Evolutionary conservation across 2,888 invertebrate genomes (phyloP).

Genomic region (Fragum fragum): DNA sequence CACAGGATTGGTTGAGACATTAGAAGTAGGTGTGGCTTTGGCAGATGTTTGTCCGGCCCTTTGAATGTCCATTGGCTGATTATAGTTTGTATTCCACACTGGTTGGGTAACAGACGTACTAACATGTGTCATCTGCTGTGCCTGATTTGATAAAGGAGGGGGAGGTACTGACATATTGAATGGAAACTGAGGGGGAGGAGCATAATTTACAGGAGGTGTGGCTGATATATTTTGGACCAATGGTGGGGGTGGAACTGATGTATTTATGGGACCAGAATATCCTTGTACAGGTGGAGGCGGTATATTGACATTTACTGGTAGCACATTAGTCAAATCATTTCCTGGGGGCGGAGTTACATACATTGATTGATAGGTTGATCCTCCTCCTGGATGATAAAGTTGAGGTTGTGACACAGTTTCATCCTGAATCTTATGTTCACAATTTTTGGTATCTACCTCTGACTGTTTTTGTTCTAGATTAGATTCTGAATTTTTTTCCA

Average conservation of each 20-base stretch:
- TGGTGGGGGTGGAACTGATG: neutral
- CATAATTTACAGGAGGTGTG: neutral
- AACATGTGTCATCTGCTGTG: neutral
- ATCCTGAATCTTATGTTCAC: neutral
- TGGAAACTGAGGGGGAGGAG: conserved; percentile 4
- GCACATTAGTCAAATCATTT: neutral
- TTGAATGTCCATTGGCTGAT: conserved; percentile 3
- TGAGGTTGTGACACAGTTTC: neutral
- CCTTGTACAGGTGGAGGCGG: conserved; percentile 35
- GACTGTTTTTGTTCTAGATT: neutral
- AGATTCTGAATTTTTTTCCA: neutral
- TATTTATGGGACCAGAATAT: neutral
- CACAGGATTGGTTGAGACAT: neutral
- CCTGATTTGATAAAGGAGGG: neutral
- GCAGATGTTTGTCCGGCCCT: neutral
- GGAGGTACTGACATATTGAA: conserved; percentile 5
- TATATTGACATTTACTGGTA: conserved; percentile 12
- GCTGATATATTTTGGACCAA: no score
- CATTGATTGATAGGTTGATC: neutral
- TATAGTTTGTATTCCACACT: neutral
- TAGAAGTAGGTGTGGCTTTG: neutral
- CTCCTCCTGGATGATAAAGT: neutral
- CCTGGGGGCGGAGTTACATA: neutral
- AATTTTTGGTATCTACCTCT: neutral
- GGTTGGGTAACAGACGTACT: neutral